Base-by-base conservation (phyloP, 2,888 invertebrate genomes). In the Erannis defoliaria region DNA sequence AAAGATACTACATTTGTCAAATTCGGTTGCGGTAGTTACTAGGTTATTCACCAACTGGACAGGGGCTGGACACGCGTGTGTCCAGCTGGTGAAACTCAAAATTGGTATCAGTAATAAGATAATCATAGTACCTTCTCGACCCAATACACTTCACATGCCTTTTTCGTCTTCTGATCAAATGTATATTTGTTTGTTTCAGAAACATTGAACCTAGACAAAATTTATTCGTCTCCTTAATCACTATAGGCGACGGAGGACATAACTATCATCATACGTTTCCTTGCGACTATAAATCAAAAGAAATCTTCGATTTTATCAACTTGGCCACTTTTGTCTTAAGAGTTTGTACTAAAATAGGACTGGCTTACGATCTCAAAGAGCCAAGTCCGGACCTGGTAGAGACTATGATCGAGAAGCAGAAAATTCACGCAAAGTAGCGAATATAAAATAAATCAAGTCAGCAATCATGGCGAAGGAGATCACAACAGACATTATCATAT, bases 231-330 rank as follows among this genome's bases (percentile, higher is more conserved):
- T 68, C 77, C 0, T 12, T 77, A 0, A 1, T 74, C 0, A 66
- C 75, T 0, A 56, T 72, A 2, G 85, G 84, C 0, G 84, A 84
- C 57, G 84, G 85, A 0, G 84, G 74, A 38, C 85, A 85, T 40
- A 85, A 85, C 23, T 84, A 76, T 50, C 85, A 85, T 50, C 85
- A 85, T 26, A 75, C 72, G 0, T 85, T 77, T 43, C 85, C 85
- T 0, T 81, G 73, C 71, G 85, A 85, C 57, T 84, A 82, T 18
- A 67, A 73, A 5, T 67, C 81, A 0, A 76, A 77, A 0, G 85
- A 82, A 49, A n/a, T 79, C 3, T 76, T 76, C 0, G 70, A 68
- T n/a, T 54, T 70, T 23, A 54, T 82, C n/a, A 74, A 75, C 55
- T 29, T 61, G 1, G 48, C 72, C 0, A 73, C 75, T 8, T 9